phyloP scores from a whole-genome alignment of 1,140 invertebrate species.

The Leptinotarsa lineolata region DNA sequence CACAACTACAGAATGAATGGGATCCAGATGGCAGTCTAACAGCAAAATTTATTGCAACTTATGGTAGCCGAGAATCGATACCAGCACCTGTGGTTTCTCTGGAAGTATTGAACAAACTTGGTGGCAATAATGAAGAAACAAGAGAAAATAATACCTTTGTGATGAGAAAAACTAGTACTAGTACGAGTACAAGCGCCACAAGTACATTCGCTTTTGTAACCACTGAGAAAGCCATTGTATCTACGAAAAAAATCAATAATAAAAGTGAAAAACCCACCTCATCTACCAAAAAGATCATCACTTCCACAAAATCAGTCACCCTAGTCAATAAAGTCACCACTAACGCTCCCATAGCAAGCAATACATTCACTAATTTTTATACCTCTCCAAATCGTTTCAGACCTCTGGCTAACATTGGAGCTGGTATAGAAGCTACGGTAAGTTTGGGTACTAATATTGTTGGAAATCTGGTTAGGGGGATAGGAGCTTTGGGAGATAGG shows the following conservation, averaged over 20 bases:
- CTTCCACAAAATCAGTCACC: neutral
- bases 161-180: neutral
- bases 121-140: conserved; percentile 17
- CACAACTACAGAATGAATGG: conserved; percentile 60
- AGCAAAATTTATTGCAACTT: conserved; percentile 47
- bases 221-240: conserved; percentile 17
- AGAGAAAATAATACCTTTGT: neutral
- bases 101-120: conserved; percentile 34
- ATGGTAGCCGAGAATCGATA: conserved; percentile 17
- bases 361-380: neutral
- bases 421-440: conserved; percentile 31
- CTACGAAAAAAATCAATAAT: conserved; percentile 9
- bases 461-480: conserved; percentile 40
- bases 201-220: conserved; percentile 21
- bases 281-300: conserved; percentile 9
- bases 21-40: conserved; percentile 65
- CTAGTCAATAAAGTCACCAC: conserved; percentile 33
- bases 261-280: neutral
- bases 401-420: conserved; percentile 30
- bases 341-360: conserved; percentile 34
- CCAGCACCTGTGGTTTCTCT: conserved; percentile 16
- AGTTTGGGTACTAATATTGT: conserved; percentile 45
- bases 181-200: conserved; percentile 21
- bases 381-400: conserved; percentile 15
- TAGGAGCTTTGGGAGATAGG: conserved; percentile 43